Conservation (phyloP, 2,888 invertebrate species). For the Pilophorus perplexus region DNA sequence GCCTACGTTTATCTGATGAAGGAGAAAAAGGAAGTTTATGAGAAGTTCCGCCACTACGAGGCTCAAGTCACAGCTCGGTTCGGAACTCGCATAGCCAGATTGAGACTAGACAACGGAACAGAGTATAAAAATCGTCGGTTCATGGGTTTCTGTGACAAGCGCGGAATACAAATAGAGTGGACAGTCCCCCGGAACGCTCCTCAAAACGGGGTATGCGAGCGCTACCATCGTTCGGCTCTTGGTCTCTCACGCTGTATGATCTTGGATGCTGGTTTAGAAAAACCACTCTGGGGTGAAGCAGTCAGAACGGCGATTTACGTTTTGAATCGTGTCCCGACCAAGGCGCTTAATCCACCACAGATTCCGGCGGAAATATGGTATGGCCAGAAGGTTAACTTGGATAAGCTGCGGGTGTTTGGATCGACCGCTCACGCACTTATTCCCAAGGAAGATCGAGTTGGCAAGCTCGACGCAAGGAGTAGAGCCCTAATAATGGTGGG, state of each 20-base stretch:
- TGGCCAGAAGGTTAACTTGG: conserved; percentile 25
- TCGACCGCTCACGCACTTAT: conserved; percentile 10
- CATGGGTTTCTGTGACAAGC: conserved; percentile 45
- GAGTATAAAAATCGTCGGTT: conserved; percentile 48
- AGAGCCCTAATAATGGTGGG: conserved; percentile 5
- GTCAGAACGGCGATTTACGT: conserved; percentile 46
- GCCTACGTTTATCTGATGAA: conserved; percentile 47
- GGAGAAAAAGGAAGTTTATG: conserved; percentile 49
- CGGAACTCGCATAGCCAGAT: conserved; percentile 45
- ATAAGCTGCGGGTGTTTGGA: conserved; percentile 10
- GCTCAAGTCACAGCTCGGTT: conserved; percentile 27
- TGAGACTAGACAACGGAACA: conserved; percentile 49
- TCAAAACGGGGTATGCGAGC: conserved; percentile 49
- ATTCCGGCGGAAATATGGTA: conserved; percentile 43
- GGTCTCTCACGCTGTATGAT: conserved; percentile 48
- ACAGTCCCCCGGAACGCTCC: conserved; percentile 49
- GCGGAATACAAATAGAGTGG: conserved; percentile 48
- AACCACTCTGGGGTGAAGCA: conserved; percentile 48
- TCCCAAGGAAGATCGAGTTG: conserved; percentile 30
- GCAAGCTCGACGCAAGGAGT: conserved; percentile 31
- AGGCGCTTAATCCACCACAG: conserved; percentile 16
- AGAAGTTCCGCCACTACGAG: conserved; percentile 47
- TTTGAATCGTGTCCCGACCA: conserved; percentile 43
- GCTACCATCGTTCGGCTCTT: conserved; percentile 49
- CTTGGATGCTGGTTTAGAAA: conserved; percentile 46